Conservation (phyloP, 2,797 vertebrate genomes). For the Yasuhikotakia modesta region DNA sequence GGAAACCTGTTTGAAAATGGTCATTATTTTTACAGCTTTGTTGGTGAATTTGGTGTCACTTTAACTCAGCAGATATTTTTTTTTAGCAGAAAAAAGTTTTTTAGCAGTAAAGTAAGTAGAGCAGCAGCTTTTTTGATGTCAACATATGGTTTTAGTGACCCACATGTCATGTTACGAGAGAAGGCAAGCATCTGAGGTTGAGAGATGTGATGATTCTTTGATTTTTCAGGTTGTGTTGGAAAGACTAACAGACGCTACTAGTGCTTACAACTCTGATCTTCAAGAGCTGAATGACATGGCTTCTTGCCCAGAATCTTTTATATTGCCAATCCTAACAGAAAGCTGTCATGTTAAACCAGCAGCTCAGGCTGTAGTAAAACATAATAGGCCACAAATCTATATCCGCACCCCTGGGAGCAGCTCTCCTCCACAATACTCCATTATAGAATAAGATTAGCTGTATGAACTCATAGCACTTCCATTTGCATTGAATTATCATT, state of each 20-base stretch:
- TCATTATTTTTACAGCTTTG: too few species aligned
- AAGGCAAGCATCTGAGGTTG: conserved; percentile 16
- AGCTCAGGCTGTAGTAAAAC: conserved; percentile 55
- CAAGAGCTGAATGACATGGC: conserved; percentile 59
- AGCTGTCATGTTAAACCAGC: conserved; percentile 62
- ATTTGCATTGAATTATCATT: conserved; percentile 39
- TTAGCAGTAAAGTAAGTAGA: conserved; percentile 18
- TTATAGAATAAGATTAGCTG: conserved; percentile 42
- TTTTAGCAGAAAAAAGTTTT: conserved; percentile 47
- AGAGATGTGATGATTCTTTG: conserved; percentile 31
- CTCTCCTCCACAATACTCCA: conserved; percentile 25
- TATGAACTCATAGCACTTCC: conserved; percentile 11
- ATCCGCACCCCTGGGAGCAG: conserved; percentile 34
- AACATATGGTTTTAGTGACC: conserved; percentile 23
- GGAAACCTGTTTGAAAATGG: too few species aligned
- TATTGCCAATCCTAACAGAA: conserved; percentile 58
- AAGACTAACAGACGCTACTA: conserved; percentile 37
- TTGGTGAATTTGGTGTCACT: too few species aligned
- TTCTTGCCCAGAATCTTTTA: conserved; percentile 57
- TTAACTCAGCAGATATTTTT: conserved; percentile 20
- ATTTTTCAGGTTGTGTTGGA: conserved; percentile 32
- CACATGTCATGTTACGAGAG: conserved; percentile 14
- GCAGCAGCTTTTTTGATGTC: conserved; percentile 24
- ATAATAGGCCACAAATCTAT: conserved; percentile 47
- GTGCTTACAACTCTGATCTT: conserved; percentile 44